Percentiles rank a stretch among this genome's conserved stretches.
These are phyloP conservation scores for Spodoptera exigua DNA, from an alignment of 2,888 invertebrate species.

Conservation along the genomic window DNA sequence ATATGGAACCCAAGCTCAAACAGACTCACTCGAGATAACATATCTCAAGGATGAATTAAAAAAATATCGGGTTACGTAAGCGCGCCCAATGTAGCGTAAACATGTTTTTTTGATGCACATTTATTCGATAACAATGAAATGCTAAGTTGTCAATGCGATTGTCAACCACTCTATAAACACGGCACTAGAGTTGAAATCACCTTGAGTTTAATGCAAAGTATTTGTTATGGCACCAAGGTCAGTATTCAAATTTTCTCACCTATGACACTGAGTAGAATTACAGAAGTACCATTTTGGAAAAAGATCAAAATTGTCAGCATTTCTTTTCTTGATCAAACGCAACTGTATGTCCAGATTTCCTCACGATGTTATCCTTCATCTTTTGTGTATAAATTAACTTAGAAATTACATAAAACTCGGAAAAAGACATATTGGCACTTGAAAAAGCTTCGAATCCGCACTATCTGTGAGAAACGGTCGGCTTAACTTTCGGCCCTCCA, in stretches of 20 bases:
- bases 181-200: slow-evolving; percentile 25
- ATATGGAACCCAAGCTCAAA: slow-evolving; percentile 41
- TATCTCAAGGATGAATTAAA: slow-evolving; percentile 76
- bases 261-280: slow-evolving; percentile 28
- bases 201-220: slow-evolving; percentile 3
- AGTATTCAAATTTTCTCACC: slow-evolving; percentile 48
- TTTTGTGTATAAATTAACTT: too few relatives aligned
- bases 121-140: slow-evolving; percentile 49
- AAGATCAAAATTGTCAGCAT: slow-evolving; percentile 30
- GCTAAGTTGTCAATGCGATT: slow-evolving; percentile 12
- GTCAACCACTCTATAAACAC: neutral
- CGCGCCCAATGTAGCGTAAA: slow-evolving; percentile 60
- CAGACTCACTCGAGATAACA: slow-evolving; percentile 63
- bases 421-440: too few relatives aligned
- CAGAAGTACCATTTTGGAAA: slow-evolving; percentile 24
- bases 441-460: too few relatives aligned
- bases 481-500: too few relatives aligned
- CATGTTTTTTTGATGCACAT: slow-evolving; percentile 67
- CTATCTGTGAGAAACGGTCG: too few relatives aligned
- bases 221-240: slow-evolving; percentile 40
- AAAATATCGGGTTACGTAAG: slow-evolving; percentile 67
- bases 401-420: too few relatives aligned
- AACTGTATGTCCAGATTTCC: too few relatives aligned
- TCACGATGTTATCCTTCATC: too few relatives aligned
- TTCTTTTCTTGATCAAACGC: too few relatives aligned